Evolutionary conservation across 2,113 vertebrate genomes (phyloP).

Genomic region (Nycticorax nycticorax): DNA sequence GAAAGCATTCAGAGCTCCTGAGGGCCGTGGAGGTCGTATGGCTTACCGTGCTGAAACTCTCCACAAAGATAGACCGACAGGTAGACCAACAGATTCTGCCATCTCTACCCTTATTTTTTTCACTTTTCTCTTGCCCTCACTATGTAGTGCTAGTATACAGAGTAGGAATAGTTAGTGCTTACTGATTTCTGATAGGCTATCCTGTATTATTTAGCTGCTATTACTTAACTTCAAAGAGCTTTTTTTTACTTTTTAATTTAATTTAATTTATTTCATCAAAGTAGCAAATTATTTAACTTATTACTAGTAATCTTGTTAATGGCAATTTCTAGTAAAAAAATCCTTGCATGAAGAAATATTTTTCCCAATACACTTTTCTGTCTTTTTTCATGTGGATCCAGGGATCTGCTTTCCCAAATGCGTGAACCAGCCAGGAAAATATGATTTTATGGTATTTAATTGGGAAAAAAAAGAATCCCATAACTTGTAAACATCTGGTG

Average conservation of each 20-base stretch:
- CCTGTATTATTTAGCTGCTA: background rate
- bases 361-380: background rate
- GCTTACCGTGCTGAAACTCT: background rate
- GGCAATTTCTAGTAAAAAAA: background rate
- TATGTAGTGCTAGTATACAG: background rate
- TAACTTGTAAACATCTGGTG: background rate
- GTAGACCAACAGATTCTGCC: background rate
- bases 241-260: background rate
- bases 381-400: background rate
- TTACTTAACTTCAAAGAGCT: background rate
- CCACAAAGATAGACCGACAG: background rate
- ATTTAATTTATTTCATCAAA: background rate
- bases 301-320: background rate
- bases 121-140: background rate
- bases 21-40: background rate
- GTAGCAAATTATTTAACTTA: background rate
- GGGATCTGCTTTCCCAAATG: background rate
- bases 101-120: background rate
- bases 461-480: background rate
- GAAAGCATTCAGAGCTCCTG: background rate
- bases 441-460: background rate
- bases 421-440: background rate
- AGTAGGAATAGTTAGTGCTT: background rate
- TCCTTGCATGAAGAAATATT: background rate
- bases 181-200: background rate